Percentiles rank a stretch among this genome's conserved stretches.
These are phyloP conservation scores for Hydraecia micacea DNA, from an alignment of 2,888 invertebrate species.

Conservation along the genomic window DNA sequence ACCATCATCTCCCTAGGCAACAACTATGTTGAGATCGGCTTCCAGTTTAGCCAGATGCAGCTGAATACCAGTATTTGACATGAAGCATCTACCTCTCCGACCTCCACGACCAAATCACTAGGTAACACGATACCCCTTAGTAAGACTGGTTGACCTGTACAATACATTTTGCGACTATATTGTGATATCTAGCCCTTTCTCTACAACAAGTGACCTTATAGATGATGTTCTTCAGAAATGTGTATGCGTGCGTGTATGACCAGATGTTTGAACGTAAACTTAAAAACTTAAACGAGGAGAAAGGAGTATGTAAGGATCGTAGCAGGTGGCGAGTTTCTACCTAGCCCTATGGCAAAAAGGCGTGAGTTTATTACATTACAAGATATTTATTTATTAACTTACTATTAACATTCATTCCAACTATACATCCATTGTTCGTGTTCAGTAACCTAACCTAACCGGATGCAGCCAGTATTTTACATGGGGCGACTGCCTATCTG, in stretches of 20 bases:
- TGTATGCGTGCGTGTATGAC: too few species aligned
- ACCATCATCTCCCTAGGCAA: neutral
- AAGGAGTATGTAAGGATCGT: neutral
- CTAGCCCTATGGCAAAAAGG: neutral
- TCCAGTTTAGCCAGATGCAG: neutral
- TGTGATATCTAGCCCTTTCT: neutral
- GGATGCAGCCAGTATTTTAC: too few species aligned
- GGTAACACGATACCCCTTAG: neutral
- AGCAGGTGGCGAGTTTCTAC: neutral
- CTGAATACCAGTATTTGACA: neutral
- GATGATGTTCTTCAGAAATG: too few species aligned
- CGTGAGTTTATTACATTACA: neutral
- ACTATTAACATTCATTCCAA: neutral
- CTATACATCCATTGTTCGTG: slow-evolving; percentile 2
- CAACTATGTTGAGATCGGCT: neutral
- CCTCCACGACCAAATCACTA: neutral
- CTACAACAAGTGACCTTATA: neutral
- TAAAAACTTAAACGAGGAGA: neutral
- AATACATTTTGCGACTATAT: neutral
- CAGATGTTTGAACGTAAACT: neutral
- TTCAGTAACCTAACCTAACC: slow-evolving; percentile 1
- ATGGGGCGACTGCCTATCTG: too few species aligned
- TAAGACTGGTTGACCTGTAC: neutral
- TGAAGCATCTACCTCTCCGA: neutral
- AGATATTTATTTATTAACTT: neutral